Evolutionary conservation across 2,113 vertebrate genomes (phyloP).

Genomic region (Smithornis capensis): DNA sequence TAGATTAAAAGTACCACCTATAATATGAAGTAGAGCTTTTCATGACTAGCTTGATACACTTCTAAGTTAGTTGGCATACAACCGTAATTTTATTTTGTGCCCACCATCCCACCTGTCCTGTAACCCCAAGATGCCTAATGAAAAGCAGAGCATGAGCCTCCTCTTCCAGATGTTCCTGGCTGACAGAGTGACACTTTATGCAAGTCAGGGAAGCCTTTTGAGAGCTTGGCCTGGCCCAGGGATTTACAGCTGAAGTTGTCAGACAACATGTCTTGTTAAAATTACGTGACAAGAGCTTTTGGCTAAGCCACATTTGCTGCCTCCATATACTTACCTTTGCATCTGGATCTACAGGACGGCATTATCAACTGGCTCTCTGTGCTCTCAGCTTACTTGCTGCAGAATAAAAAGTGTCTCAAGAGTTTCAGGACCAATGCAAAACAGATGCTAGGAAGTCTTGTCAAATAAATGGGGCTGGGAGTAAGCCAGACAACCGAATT

Average conservation of each 20-base stretch:
- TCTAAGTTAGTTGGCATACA: background rate
- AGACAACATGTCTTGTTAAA: background rate
- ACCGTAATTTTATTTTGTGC: background rate
- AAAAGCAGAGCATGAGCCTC: background rate
- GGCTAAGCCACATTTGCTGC: background rate
- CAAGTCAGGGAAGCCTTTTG: background rate
- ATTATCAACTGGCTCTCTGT: background rate
- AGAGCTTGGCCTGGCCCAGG: background rate
- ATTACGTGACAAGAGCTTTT: background rate
- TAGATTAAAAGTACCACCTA: background rate
- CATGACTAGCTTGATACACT: background rate
- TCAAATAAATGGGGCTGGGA: background rate
- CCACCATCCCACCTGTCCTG: background rate
- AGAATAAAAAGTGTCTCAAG: background rate
- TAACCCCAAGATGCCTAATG: background rate
- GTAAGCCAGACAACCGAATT: background rate
- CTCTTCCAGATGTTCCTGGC: background rate
- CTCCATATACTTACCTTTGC: background rate
- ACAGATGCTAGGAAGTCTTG: background rate
- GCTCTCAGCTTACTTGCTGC: fast-evolving
- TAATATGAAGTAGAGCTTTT: background rate
- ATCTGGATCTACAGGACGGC: background rate
- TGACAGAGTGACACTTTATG: background rate
- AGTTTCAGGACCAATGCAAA: background rate
- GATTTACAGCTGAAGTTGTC: background rate